phyloP scores from a whole-genome alignment of 2,797 vertebrate genomes.

The Cynopterus sphinx region DNA sequence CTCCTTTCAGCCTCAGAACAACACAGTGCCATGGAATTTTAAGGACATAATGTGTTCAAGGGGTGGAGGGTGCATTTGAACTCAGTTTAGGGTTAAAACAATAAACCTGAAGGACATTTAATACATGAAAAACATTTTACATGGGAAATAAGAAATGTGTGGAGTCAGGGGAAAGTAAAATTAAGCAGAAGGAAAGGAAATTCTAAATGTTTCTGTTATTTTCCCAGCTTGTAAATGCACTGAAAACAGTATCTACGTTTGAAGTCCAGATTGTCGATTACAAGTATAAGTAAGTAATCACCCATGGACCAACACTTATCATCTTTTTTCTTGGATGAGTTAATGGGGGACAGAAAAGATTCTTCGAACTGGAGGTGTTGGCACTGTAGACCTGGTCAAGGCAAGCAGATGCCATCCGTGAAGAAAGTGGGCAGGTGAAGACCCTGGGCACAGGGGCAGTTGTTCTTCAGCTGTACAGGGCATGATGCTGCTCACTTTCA shows the following conservation, averaged over 20 bases:
- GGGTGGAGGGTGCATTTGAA: background rate
- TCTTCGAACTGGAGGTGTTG: background rate
- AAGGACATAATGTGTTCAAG: background rate
- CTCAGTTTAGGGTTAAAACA: background rate
- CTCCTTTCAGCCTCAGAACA: background rate
- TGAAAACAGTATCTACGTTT: slow-evolving; percentile 93
- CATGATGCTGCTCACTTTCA: background rate
- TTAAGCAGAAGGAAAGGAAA: slow-evolving; percentile 13
- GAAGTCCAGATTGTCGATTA: slow-evolving; percentile 97
- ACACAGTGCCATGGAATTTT: background rate
- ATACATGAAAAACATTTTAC: background rate
- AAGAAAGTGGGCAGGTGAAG: background rate
- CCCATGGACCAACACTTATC: background rate
- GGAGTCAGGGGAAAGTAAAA: slow-evolving; percentile 7
- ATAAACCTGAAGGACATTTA: background rate
- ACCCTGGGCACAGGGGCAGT: accelerated
- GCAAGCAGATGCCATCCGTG: background rate
- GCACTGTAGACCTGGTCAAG: background rate
- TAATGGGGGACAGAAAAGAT: background rate
- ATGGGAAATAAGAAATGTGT: background rate
- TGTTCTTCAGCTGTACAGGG: too few relatives aligned
- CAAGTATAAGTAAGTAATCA: slow-evolving; percentile 94
- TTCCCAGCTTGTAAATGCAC: slow-evolving; percentile 92
- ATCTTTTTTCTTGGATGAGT: background rate
- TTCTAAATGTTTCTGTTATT: background rate